Evolutionary conservation across 1,140 invertebrate species (phyloP).

Genomic region (Micrasema longulum): DNA sequence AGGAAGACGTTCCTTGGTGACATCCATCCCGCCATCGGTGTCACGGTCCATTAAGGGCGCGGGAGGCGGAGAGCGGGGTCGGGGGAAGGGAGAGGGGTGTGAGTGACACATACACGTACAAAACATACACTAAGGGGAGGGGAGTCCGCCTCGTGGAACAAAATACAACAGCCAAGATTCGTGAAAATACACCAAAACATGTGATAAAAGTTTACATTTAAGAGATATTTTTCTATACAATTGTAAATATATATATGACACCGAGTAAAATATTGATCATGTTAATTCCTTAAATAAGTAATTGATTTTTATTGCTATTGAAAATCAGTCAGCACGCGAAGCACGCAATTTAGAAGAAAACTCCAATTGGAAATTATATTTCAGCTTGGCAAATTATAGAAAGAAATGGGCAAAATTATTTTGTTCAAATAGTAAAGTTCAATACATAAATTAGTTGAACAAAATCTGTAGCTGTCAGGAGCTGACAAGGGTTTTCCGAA

Average conservation of each 20-base stretch:
- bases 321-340: constrained; percentile 72
- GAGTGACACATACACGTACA: constrained; percentile 44
- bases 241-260: constrained; percentile 53
- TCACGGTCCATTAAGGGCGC: not conserved
- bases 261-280: constrained; percentile 63
- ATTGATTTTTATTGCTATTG: constrained; percentile 72
- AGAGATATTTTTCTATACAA: constrained; percentile 49
- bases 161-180: constrained; percentile 46
- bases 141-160: constrained; percentile 32
- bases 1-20: constrained; percentile 8
- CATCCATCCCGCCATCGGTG: not conserved
- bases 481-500: too few species aligned
- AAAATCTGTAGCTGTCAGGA: too few species aligned
- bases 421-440: not conserved
- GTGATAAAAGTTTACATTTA: constrained; percentile 46
- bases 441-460: too few species aligned
- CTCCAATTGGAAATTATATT: constrained; percentile 46
- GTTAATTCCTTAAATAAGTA: constrained; percentile 69
- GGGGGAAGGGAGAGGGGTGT: constrained; percentile 25
- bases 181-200: constrained; percentile 45
- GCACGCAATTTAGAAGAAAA: constrained; percentile 70
- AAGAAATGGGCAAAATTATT: constrained; percentile 23
- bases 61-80: not conserved
- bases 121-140: constrained; percentile 34
- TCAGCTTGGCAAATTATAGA: constrained; percentile 44